phyloP scores from a whole-genome alignment of 2,113 vertebrate genomes.

The Periophthalmus modestus region DNA sequence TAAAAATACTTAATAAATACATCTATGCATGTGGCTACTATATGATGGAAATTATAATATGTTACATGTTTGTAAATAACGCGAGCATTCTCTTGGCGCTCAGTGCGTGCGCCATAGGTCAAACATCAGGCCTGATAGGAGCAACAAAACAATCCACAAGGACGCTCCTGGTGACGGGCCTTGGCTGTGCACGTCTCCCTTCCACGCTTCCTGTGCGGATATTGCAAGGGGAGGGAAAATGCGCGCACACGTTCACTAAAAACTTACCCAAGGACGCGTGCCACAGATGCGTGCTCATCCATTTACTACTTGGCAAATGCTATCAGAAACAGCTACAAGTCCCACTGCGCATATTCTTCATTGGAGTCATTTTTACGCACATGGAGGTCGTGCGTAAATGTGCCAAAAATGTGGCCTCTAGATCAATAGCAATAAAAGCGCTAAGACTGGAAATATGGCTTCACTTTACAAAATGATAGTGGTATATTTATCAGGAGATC shows the following conservation, averaged over 20 bases:
- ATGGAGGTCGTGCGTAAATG: slow-evolving; percentile 32
- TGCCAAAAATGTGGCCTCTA: not conserved
- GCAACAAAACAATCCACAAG: slow-evolving; percentile 19
- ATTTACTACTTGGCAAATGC: slow-evolving; percentile 3
- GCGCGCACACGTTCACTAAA: slow-evolving; percentile 56
- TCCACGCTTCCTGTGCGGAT: slow-evolving; percentile 62
- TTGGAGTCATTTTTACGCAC: slow-evolving; percentile 32
- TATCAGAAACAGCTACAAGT: slow-evolving; percentile 9
- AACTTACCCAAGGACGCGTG: slow-evolving; percentile 53
- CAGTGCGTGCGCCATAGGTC: not conserved
- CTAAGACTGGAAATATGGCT: not conserved
- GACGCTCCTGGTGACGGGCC: slow-evolving; percentile 14
- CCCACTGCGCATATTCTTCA: not conserved
- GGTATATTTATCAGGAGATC: slow-evolving; percentile 3
- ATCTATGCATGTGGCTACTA: too few species aligned
- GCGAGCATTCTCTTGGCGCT: too few species aligned
- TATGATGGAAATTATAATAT: too few species aligned
- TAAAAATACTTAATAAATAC: too few species aligned
- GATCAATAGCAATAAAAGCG: slow-evolving; percentile 7
- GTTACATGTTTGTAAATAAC: too few species aligned
- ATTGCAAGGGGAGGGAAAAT: slow-evolving; percentile 56
- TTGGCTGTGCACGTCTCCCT: slow-evolving; percentile 41
- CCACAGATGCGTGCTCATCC: slow-evolving; percentile 21
- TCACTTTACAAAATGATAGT: not conserved
- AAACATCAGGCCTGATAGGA: not conserved